Percentiles rank a stretch among this genome's conserved stretches.
Conservation (phyloP, 2,113 vertebrate species). For the Pelecanus crispus region DNA sequence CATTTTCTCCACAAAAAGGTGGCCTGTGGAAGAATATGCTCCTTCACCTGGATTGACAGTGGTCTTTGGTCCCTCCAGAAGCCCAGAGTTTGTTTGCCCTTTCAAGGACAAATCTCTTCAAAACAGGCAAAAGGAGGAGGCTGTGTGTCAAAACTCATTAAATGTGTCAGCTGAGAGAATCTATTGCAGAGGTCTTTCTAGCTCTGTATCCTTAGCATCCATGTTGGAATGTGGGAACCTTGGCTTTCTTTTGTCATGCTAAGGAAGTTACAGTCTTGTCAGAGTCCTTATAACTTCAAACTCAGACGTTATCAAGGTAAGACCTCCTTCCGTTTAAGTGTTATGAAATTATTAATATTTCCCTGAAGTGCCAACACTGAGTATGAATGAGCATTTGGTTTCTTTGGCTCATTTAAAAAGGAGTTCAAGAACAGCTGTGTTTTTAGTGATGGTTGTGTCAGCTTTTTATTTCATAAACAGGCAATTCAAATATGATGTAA, state of each 20-base stretch:
- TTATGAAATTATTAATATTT: not conserved
- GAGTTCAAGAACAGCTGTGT: not conserved
- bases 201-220: not conserved
- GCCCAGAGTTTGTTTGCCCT: not conserved
- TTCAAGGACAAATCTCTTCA: not conserved
- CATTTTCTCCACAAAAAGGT: not conserved
- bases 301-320: not conserved
- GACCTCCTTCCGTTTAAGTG: not conserved
- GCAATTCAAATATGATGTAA: not conserved
- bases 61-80: not conserved
- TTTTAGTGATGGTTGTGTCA: not conserved
- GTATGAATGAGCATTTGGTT: not conserved
- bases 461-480: not conserved
- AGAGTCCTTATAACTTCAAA: not conserved
- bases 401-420: not conserved
- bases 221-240: not conserved
- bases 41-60: not conserved
- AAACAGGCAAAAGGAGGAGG: not conserved
- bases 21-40: not conserved
- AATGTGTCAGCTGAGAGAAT: not conserved
- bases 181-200: not conserved
- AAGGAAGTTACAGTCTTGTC: not conserved
- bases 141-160: not conserved
- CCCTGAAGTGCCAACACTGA: rapidly evolving
- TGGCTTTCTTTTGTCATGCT: not conserved